Percentiles rank a stretch among this genome's conserved stretches.
Evolutionary conservation across 1,140 invertebrate genomes (phyloP).

Genomic region (Pentalonia nigronervosa): DNA sequence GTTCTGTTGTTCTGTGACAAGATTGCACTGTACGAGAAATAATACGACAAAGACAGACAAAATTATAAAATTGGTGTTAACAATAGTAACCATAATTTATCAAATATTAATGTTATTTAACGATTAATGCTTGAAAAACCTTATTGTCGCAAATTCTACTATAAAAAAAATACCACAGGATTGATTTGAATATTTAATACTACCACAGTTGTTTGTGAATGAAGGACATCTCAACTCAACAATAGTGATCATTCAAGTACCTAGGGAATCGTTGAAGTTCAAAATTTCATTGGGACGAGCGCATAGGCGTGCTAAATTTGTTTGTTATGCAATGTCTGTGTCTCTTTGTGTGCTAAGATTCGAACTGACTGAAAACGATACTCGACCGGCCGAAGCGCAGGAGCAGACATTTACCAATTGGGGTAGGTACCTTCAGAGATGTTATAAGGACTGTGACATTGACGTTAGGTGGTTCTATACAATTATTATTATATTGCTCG

Average conservation of each 20-base stretch:
- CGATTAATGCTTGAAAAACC: too few species aligned
- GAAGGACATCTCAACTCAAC: neutral
- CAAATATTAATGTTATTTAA: too few species aligned
- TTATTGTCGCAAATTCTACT: too few species aligned
- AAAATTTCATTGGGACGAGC: neutral
- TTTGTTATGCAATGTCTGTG: conserved; percentile 58
- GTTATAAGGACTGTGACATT: neutral
- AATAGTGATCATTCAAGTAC: neutral
- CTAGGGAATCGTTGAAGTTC: neutral
- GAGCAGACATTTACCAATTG: conserved; percentile 50
- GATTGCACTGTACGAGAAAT: neutral
- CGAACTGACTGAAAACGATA: conserved; percentile 49
- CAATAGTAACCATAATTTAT: neutral
- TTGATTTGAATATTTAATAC: too few species aligned
- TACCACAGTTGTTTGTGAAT: neutral
- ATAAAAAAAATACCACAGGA: too few species aligned
- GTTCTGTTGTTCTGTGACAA: neutral
- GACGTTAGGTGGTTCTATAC: neutral
- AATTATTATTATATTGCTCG: neutral
- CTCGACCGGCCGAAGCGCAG: neutral
- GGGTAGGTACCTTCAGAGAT: conserved; percentile 38
- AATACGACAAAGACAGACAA: neutral
- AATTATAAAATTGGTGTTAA: neutral
- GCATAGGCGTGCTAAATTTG: neutral
- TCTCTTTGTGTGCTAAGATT: conserved; percentile 59